Conservation (phyloP, 2,113 vertebrate genomes). For the Edolisoma coerulescens region DNA sequence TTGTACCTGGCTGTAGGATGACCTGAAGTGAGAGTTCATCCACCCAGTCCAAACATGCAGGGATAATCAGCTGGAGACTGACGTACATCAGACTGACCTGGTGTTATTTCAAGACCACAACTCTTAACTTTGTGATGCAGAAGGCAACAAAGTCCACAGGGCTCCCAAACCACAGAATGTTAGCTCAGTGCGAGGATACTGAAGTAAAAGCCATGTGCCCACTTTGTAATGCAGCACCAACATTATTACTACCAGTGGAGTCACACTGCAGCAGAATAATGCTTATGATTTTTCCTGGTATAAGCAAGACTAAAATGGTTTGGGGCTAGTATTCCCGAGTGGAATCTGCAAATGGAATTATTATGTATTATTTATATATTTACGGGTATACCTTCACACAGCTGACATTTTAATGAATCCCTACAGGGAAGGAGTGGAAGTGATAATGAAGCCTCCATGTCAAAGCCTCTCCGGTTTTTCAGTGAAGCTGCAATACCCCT, state of each 20-base stretch:
- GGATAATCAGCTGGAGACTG: not conserved
- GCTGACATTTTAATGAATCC: slow-evolving; percentile 72
- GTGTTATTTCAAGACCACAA: not conserved
- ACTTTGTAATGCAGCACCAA: not conserved
- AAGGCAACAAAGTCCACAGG: not conserved
- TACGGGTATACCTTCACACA: slow-evolving; percentile 36
- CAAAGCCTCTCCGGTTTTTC: slow-evolving; percentile 40
- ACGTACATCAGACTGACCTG: not conserved
- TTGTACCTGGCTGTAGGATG: not conserved
- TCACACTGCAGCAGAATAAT: not conserved
- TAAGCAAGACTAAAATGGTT: slow-evolving; percentile 36
- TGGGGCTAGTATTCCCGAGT: slow-evolving; percentile 38
- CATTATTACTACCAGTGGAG: not conserved
- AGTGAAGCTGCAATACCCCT: not conserved
- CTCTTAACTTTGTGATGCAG: not conserved
- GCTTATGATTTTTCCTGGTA: slow-evolving; percentile 24
- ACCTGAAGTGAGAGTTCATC: not conserved
- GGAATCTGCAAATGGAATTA: slow-evolving; percentile 44
- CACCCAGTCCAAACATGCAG: not conserved
- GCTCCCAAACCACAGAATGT: not conserved
- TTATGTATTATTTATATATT: slow-evolving; percentile 69
- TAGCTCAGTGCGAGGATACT: not conserved
- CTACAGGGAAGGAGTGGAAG: slow-evolving; percentile 50
- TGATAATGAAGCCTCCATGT: slow-evolving; percentile 61
- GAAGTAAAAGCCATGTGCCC: not conserved